Evolutionary conservation across 2,888 invertebrate species (phyloP), one percentile per base, ranked within the genome.

Genomic region (Parochlus steinenii): DNA sequence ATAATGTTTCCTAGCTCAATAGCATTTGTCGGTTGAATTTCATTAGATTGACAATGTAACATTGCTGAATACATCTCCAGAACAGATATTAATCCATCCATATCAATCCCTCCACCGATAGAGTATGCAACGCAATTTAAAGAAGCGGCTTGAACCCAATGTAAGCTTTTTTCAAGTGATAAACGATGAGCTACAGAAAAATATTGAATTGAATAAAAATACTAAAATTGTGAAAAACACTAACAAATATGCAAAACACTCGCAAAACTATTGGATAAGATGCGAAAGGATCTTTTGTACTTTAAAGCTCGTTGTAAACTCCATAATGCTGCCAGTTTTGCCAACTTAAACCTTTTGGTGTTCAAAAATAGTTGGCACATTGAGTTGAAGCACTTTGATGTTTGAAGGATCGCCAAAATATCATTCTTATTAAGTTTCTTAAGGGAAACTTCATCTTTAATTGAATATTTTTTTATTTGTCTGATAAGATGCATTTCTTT

Each of bases 241-340:
- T 14, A 27, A 7, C 3, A 24, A 11, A 33, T 33, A 14, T 26
- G 22, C 4, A 39, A 19, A 3, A 36, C 27, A 25, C 33, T 39
- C 10, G 29, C 23, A 25, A 39, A 39, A n/a, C 33, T 27, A 11
- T 17, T 20, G 5, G 31, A 29, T 12, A 39, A 6, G 6, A 22
- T 22, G 5, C 4, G 16, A 19, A 33, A 36, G 18, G 29, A 12
- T 4, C 27, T 25, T 17, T 32, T 17, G 17, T 20, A 27, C 5
- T 22, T 16, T 5, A 39, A 19, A 10, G 30, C 29, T 16, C 24
- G 23, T 7, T 30, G 20, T 11, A 39, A 23, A 7, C 31, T 12
- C 29, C 26, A 23, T n/a, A 32, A 20, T 19, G 39, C 39, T n/a
- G 39, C 37, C 15, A 39, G 12, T 25, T 29, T 33, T 17, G 39